These are phyloP conservation scores for Tiphia femorata DNA, from an alignment of 2,888 invertebrate species.

Conservation along the genomic window DNA sequence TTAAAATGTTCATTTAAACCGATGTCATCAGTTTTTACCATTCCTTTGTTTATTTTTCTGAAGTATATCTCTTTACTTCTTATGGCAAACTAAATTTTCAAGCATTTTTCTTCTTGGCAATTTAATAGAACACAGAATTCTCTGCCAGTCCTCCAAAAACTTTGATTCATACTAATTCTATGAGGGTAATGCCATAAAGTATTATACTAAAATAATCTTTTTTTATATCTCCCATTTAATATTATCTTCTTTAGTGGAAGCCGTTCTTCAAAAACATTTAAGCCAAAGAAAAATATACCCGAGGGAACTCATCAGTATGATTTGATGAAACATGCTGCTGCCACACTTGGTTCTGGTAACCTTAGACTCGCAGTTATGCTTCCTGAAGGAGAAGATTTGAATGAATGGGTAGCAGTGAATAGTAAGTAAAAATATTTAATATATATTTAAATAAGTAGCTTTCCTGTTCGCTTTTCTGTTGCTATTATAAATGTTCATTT, in stretches of 20 bases:
- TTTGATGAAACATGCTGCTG: conserved; percentile 98
- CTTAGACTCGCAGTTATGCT: conserved; percentile 94
- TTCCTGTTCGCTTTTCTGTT: neutral
- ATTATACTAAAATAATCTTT: no score
- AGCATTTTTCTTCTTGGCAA: no score
- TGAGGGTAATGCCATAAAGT: no score
- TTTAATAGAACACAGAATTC: no score
- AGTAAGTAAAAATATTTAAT: conserved; percentile 76
- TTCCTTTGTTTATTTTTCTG: no score
- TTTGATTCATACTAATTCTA: no score
- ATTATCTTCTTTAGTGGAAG: conserved; percentile 80
- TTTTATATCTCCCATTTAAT: no score
- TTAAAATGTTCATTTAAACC: no score
- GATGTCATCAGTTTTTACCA: no score
- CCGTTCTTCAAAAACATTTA: conserved; percentile 96
- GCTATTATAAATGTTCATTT: conserved; percentile 40
- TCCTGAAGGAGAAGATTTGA: conserved; percentile 98
- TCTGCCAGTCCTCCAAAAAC: no score
- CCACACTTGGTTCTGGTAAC: conserved; percentile 97
- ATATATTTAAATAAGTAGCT: neutral
- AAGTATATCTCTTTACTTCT: no score
- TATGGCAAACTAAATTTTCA: no score
- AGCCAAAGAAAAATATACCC: conserved; percentile 98
- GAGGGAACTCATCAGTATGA: conserved; percentile 99
- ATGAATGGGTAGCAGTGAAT: conserved; percentile 99